phyloP scores from a whole-genome alignment of 2,888 invertebrate genomes.

The Orchestes rusci region DNA sequence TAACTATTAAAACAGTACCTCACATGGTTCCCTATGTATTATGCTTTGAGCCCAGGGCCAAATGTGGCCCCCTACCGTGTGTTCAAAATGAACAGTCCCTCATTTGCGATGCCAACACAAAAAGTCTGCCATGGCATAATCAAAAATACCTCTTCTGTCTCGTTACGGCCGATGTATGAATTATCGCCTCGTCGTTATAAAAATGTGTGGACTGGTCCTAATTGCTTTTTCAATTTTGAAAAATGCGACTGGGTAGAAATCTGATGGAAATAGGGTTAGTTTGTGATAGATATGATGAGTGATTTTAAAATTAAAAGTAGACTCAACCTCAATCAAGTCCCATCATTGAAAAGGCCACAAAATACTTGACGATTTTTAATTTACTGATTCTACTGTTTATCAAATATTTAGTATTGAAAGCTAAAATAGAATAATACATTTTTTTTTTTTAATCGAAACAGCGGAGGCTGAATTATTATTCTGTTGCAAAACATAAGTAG shows the following conservation, averaged over 20 bases:
- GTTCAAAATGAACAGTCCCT: constrained; percentile 22
- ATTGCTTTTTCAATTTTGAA: constrained; percentile 12
- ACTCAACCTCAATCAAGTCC: too few relatives aligned
- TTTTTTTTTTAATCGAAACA: too few relatives aligned
- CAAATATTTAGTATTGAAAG: too few relatives aligned
- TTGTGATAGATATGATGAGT: too few relatives aligned
- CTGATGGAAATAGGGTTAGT: too few relatives aligned
- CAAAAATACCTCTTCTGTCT: constrained; percentile 20
- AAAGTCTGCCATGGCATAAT: constrained; percentile 18
- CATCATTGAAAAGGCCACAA: too few relatives aligned
- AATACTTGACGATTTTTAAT: too few relatives aligned
- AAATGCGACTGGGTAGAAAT: constrained; percentile 2
- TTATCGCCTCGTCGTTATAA: constrained; percentile 18
- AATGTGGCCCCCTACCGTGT: constrained; percentile 20
- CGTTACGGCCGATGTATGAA: constrained; percentile 22
- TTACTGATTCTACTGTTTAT: too few relatives aligned
- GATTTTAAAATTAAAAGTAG: too few relatives aligned
- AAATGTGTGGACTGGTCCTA: constrained; percentile 12
- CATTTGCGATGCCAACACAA: constrained; percentile 20
- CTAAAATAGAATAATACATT: too few relatives aligned
- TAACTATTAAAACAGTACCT: constrained; percentile 11
- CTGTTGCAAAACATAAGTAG: too few relatives aligned
- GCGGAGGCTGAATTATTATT: too few relatives aligned
- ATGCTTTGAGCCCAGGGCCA: constrained; percentile 15
- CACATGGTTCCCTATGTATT: constrained; percentile 15